Percentiles rank a stretch among this genome's conserved stretches.
These are phyloP conservation scores for Phrixothrix hirtus DNA, from an alignment of 2,888 invertebrate species.

Conservation along the genomic window DNA sequence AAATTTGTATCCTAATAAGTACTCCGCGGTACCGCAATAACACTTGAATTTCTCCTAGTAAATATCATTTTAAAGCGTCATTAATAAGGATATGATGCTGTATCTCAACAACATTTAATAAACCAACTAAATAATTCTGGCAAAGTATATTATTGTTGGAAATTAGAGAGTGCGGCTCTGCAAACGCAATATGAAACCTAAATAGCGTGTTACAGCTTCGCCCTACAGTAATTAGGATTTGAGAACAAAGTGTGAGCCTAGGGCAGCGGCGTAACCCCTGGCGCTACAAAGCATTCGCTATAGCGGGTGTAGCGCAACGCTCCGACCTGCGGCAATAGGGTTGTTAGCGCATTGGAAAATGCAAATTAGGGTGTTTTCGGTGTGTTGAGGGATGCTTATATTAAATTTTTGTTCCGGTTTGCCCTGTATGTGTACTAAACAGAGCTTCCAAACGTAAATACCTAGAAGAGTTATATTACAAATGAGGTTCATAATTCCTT, in stretches of 20 bases:
- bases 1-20: too few species aligned
- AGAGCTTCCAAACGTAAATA: background rate
- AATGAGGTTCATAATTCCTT: too few species aligned
- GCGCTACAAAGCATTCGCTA: slow-evolving; percentile 26
- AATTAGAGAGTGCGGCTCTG: slow-evolving; percentile 36
- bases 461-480: background rate
- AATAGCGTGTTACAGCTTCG: slow-evolving; percentile 41
- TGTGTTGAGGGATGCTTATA: slow-evolving; percentile 34
- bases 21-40: too few species aligned
- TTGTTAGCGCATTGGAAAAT: slow-evolving; percentile 35
- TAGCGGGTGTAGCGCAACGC: slow-evolving; percentile 23
- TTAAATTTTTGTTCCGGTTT: slow-evolving; percentile 32
- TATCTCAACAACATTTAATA: slow-evolving; percentile 13
- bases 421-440: slow-evolving; percentile 6
- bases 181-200: slow-evolving; percentile 44
- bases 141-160: slow-evolving; percentile 26
- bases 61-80: too few species aligned
- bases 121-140: slow-evolving; percentile 15
- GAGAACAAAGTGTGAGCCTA: slow-evolving; percentile 47
- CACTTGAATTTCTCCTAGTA: too few species aligned
- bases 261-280: slow-evolving; percentile 31
- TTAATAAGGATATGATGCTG: too few species aligned
- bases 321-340: slow-evolving; percentile 31
- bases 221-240: slow-evolving; percentile 48
- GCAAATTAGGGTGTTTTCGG: slow-evolving; percentile 37